Conservation (phyloP, 2,888 invertebrate species). For the Hirtodrosophila confusa region DNA sequence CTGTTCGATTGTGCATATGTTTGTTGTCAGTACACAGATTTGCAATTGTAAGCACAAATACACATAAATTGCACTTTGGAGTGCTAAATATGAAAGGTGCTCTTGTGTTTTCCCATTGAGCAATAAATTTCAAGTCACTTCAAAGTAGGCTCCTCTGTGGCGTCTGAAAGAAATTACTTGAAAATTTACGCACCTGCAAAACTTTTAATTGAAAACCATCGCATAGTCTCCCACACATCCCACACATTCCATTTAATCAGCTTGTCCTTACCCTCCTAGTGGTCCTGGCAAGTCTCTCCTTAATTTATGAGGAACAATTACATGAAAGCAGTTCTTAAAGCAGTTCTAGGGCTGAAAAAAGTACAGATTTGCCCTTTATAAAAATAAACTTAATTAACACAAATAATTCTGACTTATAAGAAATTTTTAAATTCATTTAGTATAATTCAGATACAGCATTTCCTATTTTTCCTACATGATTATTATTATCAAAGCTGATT, state of each 20-base stretch:
- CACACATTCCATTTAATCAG: conserved; percentile 61
- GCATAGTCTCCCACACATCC: neutral
- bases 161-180: conserved; percentile 18
- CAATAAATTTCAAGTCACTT: conserved; percentile 43
- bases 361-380: conserved; percentile 38
- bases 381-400: conserved; percentile 3
- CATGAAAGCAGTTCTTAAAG: conserved; percentile 30
- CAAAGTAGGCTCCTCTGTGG: conserved; percentile 45
- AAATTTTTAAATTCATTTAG: no score
- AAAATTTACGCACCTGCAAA: conserved; percentile 72
- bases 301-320: conserved; percentile 61
- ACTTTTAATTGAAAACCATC: conserved; percentile 81
- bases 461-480: no score
- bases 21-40: conserved; percentile 73
- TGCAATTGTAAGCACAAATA: conserved; percentile 63
- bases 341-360: conserved; percentile 1
- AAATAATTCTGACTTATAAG: no score
- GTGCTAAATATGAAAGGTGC: conserved; percentile 40
- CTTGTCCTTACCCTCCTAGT: neutral
- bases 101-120: neutral
- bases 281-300: conserved; percentile 21
- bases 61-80: conserved; percentile 26
- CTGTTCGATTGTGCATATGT: conserved; percentile 13
- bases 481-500: no score
- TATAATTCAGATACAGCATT: no score